Conservation (phyloP, 2,113 vertebrate genomes). For the Thryonomys swinderianus region DNA sequence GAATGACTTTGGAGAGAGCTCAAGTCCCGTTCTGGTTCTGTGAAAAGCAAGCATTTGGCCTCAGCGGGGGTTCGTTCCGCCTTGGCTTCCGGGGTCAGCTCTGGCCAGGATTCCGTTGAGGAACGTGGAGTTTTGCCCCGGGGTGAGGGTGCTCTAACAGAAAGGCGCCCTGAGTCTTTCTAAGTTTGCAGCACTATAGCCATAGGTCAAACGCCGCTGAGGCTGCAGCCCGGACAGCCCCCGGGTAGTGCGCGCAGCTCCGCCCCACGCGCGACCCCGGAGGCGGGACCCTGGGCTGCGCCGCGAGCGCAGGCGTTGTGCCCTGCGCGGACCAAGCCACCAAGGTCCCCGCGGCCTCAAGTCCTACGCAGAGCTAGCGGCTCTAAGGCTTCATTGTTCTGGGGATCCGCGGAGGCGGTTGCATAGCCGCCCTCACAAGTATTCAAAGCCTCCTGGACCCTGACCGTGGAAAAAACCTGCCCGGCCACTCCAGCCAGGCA, state of each 20-base stretch:
- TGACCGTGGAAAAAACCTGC: constrained; percentile 8
- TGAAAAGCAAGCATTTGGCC: background rate
- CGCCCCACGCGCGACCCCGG: background rate
- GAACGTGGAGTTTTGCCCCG: background rate
- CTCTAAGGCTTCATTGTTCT: constrained; percentile 84
- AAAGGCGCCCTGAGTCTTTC: background rate
- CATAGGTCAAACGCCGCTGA: background rate
- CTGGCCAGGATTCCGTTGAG: constrained; percentile 6
- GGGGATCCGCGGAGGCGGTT: constrained; percentile 69
- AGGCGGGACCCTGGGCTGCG: background rate
- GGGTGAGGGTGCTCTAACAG: background rate
- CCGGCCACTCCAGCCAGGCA: background rate
- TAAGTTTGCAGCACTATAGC: background rate
- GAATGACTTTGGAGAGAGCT: background rate
- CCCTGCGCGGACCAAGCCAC: background rate
- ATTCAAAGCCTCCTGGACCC: constrained; percentile 80
- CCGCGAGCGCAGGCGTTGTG: background rate
- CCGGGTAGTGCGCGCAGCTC: fast-evolving
- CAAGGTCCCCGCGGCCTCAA: constrained; percentile 59
- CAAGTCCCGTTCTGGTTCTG: background rate
- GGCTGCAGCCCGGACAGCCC: background rate
- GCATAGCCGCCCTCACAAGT: constrained; percentile 83
- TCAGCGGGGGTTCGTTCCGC: background rate
- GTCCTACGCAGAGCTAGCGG: constrained; percentile 63
- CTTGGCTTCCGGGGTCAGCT: background rate